phyloP scores from a whole-genome alignment of 2,113 vertebrate species.

The Seriola quinqueradiata region DNA sequence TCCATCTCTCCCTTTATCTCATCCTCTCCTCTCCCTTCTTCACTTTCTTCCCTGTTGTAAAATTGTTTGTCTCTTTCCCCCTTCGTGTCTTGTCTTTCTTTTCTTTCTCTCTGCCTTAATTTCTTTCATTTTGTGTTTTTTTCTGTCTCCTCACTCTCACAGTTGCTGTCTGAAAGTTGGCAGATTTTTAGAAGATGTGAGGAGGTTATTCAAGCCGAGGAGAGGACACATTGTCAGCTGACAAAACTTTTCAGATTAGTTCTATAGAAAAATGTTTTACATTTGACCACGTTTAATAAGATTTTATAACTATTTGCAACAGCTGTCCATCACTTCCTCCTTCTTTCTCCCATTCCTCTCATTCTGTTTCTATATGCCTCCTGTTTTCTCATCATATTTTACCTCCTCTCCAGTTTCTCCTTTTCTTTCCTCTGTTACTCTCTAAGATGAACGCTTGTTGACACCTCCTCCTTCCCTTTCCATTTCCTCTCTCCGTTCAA shows the following conservation, averaged over 20 bases:
- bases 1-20: slow-evolving; percentile 37
- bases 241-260: not conserved
- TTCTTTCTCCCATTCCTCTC: not conserved
- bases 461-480: slow-evolving; percentile 21
- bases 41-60: slow-evolving; percentile 6
- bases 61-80: slow-evolving; percentile 4
- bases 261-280: not conserved
- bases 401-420: not conserved
- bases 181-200: not conserved
- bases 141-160: not conserved
- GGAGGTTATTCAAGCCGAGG: not conserved
- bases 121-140: too few relatives aligned
- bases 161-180: not conserved
- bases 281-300: too few relatives aligned
- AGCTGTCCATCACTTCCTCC: not conserved
- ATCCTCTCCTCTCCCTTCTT: slow-evolving; percentile 12
- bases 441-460: not conserved
- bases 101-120: not conserved
- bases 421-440: not conserved
- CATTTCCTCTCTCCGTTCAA: slow-evolving; percentile 22
- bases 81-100: not conserved
- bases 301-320: too few relatives aligned
- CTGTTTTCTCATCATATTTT: not conserved
- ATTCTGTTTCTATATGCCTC: not conserved
- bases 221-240: not conserved